These are phyloP conservation scores for Sebastes diploproa DNA, from an alignment of 2,797 vertebrate genomes.

Conservation along the genomic window DNA sequence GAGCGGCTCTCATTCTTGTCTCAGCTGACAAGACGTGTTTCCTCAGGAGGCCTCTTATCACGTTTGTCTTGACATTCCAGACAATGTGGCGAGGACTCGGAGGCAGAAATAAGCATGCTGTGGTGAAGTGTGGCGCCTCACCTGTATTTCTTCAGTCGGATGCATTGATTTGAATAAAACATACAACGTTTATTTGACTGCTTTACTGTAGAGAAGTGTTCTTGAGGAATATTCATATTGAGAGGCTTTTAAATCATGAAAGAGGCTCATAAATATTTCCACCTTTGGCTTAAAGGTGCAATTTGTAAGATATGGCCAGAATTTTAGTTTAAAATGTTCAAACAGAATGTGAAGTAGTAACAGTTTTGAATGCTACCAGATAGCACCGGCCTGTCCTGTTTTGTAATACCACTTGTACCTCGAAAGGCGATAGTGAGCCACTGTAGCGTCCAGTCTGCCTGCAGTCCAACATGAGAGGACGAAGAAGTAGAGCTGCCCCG, in stretches of 20 bases:
- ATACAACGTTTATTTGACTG: neutral
- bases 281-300: neutral
- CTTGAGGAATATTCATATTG: neutral
- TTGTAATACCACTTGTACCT: too few relatives aligned
- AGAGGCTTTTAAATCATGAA: neutral
- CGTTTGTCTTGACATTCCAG: conserved; percentile 35
- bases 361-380: too few relatives aligned
- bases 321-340: too few relatives aligned
- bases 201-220: neutral
- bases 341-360: too few relatives aligned
- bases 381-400: too few relatives aligned
- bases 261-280: neutral
- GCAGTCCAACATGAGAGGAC: too few relatives aligned
- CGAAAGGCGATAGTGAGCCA: too few relatives aligned
- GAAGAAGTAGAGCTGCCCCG: too few relatives aligned
- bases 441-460: too few relatives aligned
- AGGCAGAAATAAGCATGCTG: neutral
- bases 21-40: conserved; percentile 24
- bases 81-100: neutral
- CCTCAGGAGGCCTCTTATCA: conserved; percentile 41
- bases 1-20: conserved; percentile 35
- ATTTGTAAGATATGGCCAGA: too few relatives aligned
- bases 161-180: neutral
- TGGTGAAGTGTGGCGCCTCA: neutral
- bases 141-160: neutral